Percentiles rank a stretch among this genome's conserved stretches.
These are phyloP conservation scores for Aromia moschata DNA, from an alignment of 2,888 invertebrate species.

Conservation along the genomic window DNA sequence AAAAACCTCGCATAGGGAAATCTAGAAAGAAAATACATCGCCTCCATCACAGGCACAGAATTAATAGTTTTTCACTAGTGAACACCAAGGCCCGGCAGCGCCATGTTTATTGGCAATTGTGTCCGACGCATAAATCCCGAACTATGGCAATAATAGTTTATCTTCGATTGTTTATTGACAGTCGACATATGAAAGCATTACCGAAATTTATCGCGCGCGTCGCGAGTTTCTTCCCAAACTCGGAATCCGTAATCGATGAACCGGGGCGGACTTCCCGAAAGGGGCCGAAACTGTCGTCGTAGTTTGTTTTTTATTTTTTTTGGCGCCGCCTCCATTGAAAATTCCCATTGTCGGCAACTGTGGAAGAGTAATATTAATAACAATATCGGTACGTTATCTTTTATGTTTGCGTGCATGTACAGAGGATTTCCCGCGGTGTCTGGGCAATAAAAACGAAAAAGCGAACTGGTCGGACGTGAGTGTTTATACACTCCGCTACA, in stretches of 20 bases:
- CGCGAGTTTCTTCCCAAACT: constrained; percentile 31
- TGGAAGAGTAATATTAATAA: constrained; percentile 56
- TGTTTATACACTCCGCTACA: constrained; percentile 44
- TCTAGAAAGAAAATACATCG: neutral
- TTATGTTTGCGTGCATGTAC: constrained; percentile 47
- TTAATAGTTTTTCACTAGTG: neutral
- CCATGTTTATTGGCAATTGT: constrained; percentile 29
- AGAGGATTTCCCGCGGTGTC: constrained; percentile 42
- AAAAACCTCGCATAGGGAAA: too few relatives aligned
- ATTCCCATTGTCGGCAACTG: constrained; percentile 53
- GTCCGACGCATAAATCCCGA: constrained; percentile 29
- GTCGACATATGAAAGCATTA: constrained; percentile 45
- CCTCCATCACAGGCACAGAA: neutral
- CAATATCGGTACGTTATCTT: constrained; percentile 58
- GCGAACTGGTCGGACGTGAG: constrained; percentile 40
- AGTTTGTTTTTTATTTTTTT: constrained; percentile 27
- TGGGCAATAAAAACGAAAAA: constrained; percentile 43
- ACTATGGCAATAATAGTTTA: constrained; percentile 37
- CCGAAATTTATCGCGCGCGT: constrained; percentile 38
- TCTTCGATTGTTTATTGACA: constrained; percentile 43
- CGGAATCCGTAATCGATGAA: constrained; percentile 42
- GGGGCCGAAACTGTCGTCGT: constrained; percentile 27
- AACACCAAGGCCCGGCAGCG: neutral
- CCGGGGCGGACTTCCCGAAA: constrained; percentile 2
- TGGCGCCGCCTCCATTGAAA: constrained; percentile 47